Evolutionary conservation across 1,140 invertebrate species (phyloP).

Genomic region (Pogonomyrmex barbatus): DNA sequence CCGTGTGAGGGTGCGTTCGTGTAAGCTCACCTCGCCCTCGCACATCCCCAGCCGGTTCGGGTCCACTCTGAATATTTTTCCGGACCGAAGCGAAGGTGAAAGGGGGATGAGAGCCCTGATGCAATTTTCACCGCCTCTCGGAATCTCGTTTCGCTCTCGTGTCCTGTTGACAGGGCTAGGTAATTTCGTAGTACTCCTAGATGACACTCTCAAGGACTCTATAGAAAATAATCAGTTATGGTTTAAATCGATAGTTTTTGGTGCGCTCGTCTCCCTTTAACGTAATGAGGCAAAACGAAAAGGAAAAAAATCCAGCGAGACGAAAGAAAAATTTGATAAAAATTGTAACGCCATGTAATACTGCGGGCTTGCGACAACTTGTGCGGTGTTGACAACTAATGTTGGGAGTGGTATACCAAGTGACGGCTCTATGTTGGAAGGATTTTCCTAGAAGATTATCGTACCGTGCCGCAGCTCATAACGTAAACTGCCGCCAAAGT

Average conservation of each 20-base stretch:
- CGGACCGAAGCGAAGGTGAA: conserved; percentile 28
- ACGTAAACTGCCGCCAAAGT: conserved; percentile 68
- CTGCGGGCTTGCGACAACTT: not conserved
- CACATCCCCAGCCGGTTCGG: conserved; percentile 35
- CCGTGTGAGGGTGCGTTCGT: not conserved
- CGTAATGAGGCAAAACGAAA: not conserved
- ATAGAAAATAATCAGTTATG: conserved; percentile 62
- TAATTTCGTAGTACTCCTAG: conserved; percentile 61
- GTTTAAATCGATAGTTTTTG: conserved; percentile 28
- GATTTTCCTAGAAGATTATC: conserved; percentile 63
- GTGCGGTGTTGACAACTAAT: conserved; percentile 53
- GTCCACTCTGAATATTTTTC: conserved; percentile 74
- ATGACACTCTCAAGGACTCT: conserved; percentile 17
- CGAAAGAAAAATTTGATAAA: not conserved
- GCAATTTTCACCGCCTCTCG: conserved; percentile 72
- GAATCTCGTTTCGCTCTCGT: conserved; percentile 62
- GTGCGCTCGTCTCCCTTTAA: not conserved
- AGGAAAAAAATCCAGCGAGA: not conserved
- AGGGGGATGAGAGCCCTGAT: conserved; percentile 56
- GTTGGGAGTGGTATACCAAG: conserved; percentile 53
- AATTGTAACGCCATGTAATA: not conserved
- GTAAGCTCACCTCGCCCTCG: conserved; percentile 9
- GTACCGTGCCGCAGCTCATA: conserved; percentile 60
- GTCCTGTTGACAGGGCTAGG: conserved; percentile 32
- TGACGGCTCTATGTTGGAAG: conserved; percentile 33